These are phyloP conservation scores for Bibio marci DNA, from an alignment of 2,888 invertebrate genomes.

Conservation along the genomic window DNA sequence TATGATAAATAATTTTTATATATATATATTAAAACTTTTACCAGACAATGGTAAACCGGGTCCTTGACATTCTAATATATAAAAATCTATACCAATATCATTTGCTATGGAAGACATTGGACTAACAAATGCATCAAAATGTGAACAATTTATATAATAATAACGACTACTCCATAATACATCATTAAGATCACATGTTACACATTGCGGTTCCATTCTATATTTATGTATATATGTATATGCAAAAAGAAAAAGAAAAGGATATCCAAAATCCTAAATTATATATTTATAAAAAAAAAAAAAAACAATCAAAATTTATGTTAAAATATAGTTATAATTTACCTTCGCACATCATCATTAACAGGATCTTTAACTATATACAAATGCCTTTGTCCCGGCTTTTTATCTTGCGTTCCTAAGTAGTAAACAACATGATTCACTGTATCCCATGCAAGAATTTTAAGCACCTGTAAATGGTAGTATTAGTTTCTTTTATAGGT, in stretches of 20 bases:
- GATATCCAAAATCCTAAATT: not conserved
- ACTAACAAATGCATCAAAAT: conserved; percentile 62
- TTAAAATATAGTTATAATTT: conserved; percentile 12
- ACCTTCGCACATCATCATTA: conserved; percentile 46
- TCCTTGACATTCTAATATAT: conserved; percentile 81
- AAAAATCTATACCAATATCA: conserved; percentile 29
- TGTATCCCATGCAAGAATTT: conserved; percentile 74
- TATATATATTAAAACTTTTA: not conserved
- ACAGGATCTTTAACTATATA: conserved; percentile 69
- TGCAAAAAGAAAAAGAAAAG: not conserved
- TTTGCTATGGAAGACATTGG: conserved; percentile 30
- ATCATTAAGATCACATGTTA: conserved; percentile 66
- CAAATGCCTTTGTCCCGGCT: conserved; percentile 73
- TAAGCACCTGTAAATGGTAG: conserved; percentile 24
- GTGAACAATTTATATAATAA: conserved; percentile 74
- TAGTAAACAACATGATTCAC: conserved; percentile 64
- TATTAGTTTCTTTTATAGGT: conserved; percentile 4
- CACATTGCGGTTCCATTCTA: conserved; percentile 55
- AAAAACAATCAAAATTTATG: not conserved
- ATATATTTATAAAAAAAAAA: not conserved
- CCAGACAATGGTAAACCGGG: conserved; percentile 74
- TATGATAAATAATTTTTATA: too few species aligned
- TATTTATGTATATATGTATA: not conserved
- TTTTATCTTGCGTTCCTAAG: conserved; percentile 60
- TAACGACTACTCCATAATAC: conserved; percentile 62